A percentile compares a stretch with the other conserved stretches of the same genome.
Evolutionary conservation across 2,113 vertebrate genomes (phyloP).

Genomic region (Murina feae): DNA sequence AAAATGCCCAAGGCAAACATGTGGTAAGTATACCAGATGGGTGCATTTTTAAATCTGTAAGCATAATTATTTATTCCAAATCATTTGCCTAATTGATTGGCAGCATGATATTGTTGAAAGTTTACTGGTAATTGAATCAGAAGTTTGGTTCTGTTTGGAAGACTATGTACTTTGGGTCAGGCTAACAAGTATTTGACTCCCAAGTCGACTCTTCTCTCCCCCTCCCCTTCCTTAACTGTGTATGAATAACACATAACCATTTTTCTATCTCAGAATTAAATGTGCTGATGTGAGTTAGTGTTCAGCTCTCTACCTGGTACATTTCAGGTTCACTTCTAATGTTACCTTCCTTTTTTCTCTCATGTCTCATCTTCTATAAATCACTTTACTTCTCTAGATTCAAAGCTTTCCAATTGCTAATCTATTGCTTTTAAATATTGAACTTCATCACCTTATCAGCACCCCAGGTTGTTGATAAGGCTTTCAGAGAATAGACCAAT

Average conservation of each 20-base stretch:
- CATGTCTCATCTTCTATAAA: neutral
- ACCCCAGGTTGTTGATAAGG: neutral
- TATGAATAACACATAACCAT: neutral
- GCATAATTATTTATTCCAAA: neutral
- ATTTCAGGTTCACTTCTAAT: conserved; percentile 12
- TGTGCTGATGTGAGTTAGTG: neutral
- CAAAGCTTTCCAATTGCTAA: neutral
- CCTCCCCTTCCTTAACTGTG: neutral
- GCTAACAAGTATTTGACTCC: neutral
- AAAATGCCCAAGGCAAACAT: neutral
- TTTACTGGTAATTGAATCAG: neutral
- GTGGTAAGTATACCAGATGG: neutral
- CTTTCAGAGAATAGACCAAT: conserved; percentile 12
- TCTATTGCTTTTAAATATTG: neutral
- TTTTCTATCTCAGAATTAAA: neutral
- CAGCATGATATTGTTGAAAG: neutral
- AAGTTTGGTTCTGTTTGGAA: neutral
- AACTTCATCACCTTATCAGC: neutral
- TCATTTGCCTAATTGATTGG: neutral
- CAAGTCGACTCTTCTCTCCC: too few species aligned
- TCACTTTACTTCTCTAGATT: neutral
- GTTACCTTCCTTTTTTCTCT: neutral
- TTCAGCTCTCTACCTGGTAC: neutral
- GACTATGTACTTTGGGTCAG: neutral
- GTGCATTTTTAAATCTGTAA: neutral